Conservation (phyloP, 2,888 invertebrate species). For the Pachycephus smyrnensis region DNA sequence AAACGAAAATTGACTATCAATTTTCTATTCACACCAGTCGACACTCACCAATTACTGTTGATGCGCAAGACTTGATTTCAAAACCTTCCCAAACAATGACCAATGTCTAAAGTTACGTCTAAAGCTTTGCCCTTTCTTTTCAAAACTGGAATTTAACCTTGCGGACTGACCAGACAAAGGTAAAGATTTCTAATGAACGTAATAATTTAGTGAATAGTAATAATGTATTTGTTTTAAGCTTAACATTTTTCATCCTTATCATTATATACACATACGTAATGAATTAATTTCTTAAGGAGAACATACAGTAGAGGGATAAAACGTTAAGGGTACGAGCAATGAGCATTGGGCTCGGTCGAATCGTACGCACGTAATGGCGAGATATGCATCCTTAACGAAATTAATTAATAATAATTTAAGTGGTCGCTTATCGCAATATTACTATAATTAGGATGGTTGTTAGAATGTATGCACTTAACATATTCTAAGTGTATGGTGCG, state of each 20-base stretch:
- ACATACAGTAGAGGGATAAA: slow-evolving; percentile 30
- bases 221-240: slow-evolving; percentile 59
- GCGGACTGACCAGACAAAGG: too few species aligned
- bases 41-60: too few species aligned
- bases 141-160: background rate
- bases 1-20: too few species aligned
- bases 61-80: too few species aligned
- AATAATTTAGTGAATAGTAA: slow-evolving; percentile 51
- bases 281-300: slow-evolving; percentile 47
- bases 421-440: background rate
- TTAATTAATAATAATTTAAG: slow-evolving; percentile 9
- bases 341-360: background rate
- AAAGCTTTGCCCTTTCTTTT: background rate
- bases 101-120: too few species aligned
- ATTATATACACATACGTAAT: slow-evolving; percentile 63
- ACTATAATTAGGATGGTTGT: slow-evolving; percentile 21
- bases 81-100: too few species aligned
- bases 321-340: slow-evolving; percentile 6
- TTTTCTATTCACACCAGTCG: too few species aligned
- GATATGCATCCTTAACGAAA: slow-evolving; percentile 1
- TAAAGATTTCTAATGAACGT: too few species aligned
- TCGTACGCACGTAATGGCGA: background rate
- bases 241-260: slow-evolving; percentile 56
- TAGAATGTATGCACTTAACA: slow-evolving; percentile 7
- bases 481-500: background rate